Conservation (phyloP, 2,888 invertebrate species). For the Muschampia plurimacula region DNA sequence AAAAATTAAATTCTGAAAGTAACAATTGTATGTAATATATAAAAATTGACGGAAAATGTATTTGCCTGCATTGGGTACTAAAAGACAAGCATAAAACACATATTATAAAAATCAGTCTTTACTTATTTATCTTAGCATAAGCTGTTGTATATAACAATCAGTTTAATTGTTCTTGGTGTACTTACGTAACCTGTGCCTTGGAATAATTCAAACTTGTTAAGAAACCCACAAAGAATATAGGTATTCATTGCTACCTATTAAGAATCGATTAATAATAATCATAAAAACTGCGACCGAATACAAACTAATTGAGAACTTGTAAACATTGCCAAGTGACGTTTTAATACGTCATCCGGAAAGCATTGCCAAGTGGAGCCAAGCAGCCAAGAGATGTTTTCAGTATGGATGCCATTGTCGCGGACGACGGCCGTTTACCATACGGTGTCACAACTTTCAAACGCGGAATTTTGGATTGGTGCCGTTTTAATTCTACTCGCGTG, state of each 20-base stretch:
- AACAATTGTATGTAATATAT: no score
- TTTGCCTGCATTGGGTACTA: no score
- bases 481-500: conserved; percentile 75
- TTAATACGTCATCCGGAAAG: background rate
- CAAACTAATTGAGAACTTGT: background rate
- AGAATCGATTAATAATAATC: background rate
- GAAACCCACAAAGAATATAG: background rate
- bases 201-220: background rate
- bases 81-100: no score
- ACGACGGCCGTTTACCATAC: conserved; percentile 62
- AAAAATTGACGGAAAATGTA: no score
- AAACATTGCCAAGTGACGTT: conserved; percentile 8
- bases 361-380: conserved; percentile 8
- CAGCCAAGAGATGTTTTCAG: conserved; percentile 63
- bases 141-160: no score
- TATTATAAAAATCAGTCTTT: no score
- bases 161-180: background rate
- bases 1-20: no score
- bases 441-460: conserved; percentile 66
- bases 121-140: no score
- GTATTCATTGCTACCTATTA: background rate
- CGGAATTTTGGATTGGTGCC: conserved; percentile 78
- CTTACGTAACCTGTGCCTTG: background rate
- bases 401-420: conserved; percentile 66
- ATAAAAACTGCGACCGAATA: background rate